Conservation (phyloP, 2,888 invertebrate species). For the Nesidiocoris tenuis region DNA sequence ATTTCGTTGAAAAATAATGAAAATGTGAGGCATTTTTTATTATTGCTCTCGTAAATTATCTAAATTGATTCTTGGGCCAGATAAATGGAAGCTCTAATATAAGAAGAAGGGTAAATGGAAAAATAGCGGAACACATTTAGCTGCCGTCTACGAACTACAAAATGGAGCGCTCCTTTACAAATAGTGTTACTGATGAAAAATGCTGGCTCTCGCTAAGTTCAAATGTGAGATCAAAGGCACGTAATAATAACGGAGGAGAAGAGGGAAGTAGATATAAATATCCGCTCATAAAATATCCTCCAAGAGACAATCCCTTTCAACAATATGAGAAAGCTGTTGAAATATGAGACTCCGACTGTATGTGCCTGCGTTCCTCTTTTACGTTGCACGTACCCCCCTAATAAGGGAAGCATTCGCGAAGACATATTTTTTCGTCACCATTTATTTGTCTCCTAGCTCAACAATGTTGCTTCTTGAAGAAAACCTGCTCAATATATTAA, state of each 20-base stretch:
- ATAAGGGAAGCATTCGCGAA: not conserved
- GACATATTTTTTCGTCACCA: not conserved
- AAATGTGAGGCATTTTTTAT: no score
- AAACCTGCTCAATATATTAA: no score
- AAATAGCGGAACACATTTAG: no score
- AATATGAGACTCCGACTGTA: constrained; percentile 4
- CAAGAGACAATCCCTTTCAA: constrained; percentile 30
- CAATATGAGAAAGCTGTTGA: constrained; percentile 31
- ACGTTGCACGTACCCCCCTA: not conserved
- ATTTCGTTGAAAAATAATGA: no score
- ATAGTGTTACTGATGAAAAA: no score
- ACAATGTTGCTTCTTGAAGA: no score
- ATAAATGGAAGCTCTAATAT: no score
- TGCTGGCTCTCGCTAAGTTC: not conserved
- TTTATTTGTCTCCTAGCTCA: not conserved
- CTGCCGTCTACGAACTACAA: not conserved
- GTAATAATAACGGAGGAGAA: not conserved
- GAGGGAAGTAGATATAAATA: constrained; percentile 20
- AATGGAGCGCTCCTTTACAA: not conserved
- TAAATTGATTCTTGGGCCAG: no score
- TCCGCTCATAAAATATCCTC: constrained; percentile 22
- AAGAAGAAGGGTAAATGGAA: no score
- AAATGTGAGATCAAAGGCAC: not conserved
- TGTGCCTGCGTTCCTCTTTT: not conserved
- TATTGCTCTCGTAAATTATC: no score